A percentile compares a stretch with the other conserved stretches of the same genome.
phyloP scores from a whole-genome alignment of 2,888 invertebrate genomes.

The Achlya flavicornis region DNA sequence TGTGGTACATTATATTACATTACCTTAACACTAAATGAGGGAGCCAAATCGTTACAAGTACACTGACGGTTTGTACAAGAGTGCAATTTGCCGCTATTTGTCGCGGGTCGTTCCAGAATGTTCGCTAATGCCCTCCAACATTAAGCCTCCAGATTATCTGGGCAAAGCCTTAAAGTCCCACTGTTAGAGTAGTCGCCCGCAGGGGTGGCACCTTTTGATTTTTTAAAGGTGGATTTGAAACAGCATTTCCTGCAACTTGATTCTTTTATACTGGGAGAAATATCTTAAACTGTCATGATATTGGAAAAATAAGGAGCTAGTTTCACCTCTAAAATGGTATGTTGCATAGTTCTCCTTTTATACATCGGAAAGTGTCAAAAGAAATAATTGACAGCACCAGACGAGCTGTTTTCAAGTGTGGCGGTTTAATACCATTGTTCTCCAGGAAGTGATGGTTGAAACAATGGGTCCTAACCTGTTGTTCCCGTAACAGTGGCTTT shows the following conservation, averaged over 20 bases:
- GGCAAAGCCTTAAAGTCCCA: slow-evolving; percentile 48
- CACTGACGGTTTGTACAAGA: slow-evolving; percentile 28
- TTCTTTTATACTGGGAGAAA: neutral
- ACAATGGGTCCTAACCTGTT: neutral
- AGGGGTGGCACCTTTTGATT: slow-evolving; percentile 13
- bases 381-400: neutral
- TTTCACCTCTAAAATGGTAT: neutral
- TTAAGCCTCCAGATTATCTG: slow-evolving; percentile 63
- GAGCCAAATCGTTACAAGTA: slow-evolving; percentile 14
- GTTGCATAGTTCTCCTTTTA: neutral
- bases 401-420: neutral
- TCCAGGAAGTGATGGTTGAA: slow-evolving; percentile 2
- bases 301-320: neutral
- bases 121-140: slow-evolving; percentile 57
- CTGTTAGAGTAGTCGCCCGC: slow-evolving; percentile 36
- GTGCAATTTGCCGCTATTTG: slow-evolving; percentile 47
- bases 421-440: slow-evolving; percentile 6
- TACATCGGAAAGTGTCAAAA: neutral
- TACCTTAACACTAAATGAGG: slow-evolving; percentile 10
- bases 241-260: slow-evolving; percentile 11
- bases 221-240: slow-evolving; percentile 12
- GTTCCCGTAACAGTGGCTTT: neutral
- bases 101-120: slow-evolving; percentile 43
- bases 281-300: neutral
- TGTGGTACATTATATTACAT: neutral